A percentile compares a stretch with the other conserved stretches of the same genome.
These are phyloP conservation scores for Mythimna vitellina DNA, from an alignment of 2,888 invertebrate species.

Conservation along the genomic window DNA sequence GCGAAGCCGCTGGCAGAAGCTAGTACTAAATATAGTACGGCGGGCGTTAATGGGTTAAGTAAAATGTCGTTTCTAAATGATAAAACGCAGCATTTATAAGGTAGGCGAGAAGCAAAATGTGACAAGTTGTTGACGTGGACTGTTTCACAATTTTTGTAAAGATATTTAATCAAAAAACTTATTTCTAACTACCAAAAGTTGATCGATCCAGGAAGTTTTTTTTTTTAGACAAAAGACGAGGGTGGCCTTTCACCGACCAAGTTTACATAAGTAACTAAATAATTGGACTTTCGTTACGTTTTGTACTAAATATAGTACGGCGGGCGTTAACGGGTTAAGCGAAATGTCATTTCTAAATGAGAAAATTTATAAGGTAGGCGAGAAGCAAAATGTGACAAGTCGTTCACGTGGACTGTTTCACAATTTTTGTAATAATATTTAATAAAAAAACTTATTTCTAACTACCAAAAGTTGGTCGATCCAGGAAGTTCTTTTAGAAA, in stretches of 20 bases:
- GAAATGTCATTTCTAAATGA: background rate
- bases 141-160: background rate
- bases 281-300: slow-evolving; percentile 21
- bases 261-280: background rate
- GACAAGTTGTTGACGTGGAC: background rate
- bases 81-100: too few species aligned
- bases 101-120: background rate
- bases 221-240: background rate
- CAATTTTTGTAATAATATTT: background rate
- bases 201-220: slow-evolving; percentile 1
- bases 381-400: background rate
- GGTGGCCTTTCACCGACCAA: slow-evolving; percentile 10
- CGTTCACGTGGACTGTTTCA: background rate
- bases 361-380: background rate
- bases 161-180: background rate
- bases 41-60: too few species aligned
- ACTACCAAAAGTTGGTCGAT: background rate
- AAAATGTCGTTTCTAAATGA: background rate
- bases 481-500: background rate
- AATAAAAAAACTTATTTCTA: background rate
- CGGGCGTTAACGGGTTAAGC: too few species aligned
- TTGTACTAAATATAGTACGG: background rate
- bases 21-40: too few species aligned
- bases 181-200: background rate
- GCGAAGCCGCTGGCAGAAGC: too few species aligned